A percentile compares a stretch with the other conserved stretches of the same genome.
phyloP scores from a whole-genome alignment of 2,797 vertebrate species.

The Takifugu ocellatus region DNA sequence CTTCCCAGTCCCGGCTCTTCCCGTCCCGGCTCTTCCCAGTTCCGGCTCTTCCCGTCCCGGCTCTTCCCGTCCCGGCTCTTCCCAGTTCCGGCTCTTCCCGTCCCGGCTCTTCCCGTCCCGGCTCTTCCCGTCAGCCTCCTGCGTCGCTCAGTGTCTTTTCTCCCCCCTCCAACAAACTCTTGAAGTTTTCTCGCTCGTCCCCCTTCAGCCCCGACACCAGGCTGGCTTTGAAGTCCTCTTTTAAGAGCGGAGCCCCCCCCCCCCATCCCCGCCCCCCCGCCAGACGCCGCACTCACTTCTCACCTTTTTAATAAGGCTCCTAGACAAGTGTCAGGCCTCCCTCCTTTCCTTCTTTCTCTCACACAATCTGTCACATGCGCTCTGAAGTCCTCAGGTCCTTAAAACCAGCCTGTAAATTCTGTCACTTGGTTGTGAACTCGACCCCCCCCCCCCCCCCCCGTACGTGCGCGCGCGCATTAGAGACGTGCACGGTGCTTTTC shows the following conservation, averaged over 20 bases:
- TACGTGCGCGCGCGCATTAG: constrained; percentile 13
- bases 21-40: too few relatives aligned
- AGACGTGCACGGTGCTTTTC: constrained; percentile 42
- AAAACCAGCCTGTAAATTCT: constrained; percentile 74
- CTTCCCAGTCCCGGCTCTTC: too few relatives aligned
- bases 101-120: background rate
- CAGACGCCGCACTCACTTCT: constrained; percentile 82
- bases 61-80: too few relatives aligned
- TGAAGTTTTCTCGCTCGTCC: constrained; percentile 57
- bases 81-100: too few relatives aligned
- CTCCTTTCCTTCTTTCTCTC: constrained; percentile 16
- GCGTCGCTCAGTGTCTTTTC: constrained; percentile 35
- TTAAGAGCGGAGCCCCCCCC: constrained; percentile 80
- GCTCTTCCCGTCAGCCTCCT: constrained; percentile 9
- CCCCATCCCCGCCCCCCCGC: constrained; percentile 46
- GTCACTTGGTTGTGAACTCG: constrained; percentile 70
- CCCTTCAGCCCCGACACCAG: constrained; percentile 71
- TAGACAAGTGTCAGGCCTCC: constrained; percentile 67
- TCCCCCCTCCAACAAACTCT: constrained; percentile 33
- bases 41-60: too few relatives aligned
- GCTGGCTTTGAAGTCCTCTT: constrained; percentile 78
- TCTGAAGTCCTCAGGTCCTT: constrained; percentile 46
- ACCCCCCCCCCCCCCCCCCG: constrained; percentile 15
- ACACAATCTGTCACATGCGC: constrained; percentile 36
- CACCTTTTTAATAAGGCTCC: constrained; percentile 84